Base-by-base conservation (phyloP, 2,888 invertebrate genomes). In the Villa cingulata region DNA sequence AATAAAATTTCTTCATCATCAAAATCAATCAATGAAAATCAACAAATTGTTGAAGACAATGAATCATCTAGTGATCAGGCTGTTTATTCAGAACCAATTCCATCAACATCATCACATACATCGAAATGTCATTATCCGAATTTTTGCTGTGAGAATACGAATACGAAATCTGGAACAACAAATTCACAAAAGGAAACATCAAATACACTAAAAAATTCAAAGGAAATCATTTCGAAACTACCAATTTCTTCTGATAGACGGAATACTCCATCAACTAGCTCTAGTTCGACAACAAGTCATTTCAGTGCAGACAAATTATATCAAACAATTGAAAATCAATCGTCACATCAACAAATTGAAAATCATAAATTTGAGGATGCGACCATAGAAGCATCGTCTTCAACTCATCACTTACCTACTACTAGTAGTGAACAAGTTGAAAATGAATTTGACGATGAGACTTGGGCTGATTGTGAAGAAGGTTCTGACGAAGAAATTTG, bases 391-490 rank as follows among this genome's bases (percentile, higher is more conserved):
- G 12, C 1, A 32, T 32, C 29, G 12, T 32, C 29, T 3, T 4
- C 9, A 32, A 12, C 12, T 12, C 12, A 7, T 9, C 29, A 32
- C 12, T 12, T 32, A 12, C 29, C 29, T 12, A 32, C 3, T 12
- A 12, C 12, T 32, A 32, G 12, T 20, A 41, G 40, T 12, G 45
- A 46, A 46, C 40, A 20, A 38, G 50, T 48, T 46, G 52, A 57
- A 15, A 57, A 57, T 34, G 58, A 58, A 36, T 59, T 55, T 42
- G 56, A 58, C 37, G 59, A 65, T 9, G 65, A 66, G 20, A 61
- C 64, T 1, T 68, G 68, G 65, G 66, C 59, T 37, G 69, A 68
- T 50, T 64, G 67, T 51, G 71, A 70, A 37, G 70, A 67, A 46
- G 66, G 63, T 46, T 65, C 62, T 1, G 66, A 69, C 50, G 69